These are phyloP conservation scores for Australoheros facetus DNA, from an alignment of 2,797 vertebrate genomes.

Conservation along the genomic window DNA sequence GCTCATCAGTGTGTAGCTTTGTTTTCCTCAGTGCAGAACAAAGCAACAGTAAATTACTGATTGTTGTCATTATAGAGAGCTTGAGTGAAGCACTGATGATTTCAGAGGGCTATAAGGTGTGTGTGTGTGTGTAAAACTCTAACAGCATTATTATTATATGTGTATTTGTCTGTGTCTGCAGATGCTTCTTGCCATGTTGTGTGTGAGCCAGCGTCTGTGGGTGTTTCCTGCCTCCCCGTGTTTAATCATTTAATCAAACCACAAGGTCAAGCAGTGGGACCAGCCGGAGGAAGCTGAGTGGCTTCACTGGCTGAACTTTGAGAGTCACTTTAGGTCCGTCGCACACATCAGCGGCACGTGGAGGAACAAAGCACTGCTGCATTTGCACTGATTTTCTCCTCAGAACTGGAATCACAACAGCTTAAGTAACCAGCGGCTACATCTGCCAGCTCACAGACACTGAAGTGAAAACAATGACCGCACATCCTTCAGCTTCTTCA, in stretches of 20 bases:
- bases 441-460: background rate
- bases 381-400: background rate
- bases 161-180: conserved; percentile 10
- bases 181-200: conserved; percentile 3
- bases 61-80: conserved; percentile 26
- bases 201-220: background rate
- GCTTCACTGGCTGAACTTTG: conserved; percentile 16
- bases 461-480: background rate
- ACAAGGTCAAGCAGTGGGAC: conserved; percentile 49
- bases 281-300: conserved; percentile 6
- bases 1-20: background rate
- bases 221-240: conserved; percentile 21
- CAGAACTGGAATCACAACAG: background rate
- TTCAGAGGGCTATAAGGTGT: conserved; percentile 10
- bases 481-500: background rate
- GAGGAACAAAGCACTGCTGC: background rate
- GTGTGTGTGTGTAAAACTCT: background rate
- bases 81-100: background rate
- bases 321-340: conserved; percentile 16
- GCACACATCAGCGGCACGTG: conserved; percentile 22
- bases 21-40: background rate
- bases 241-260: conserved; percentile 66
- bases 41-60: conserved; percentile 7
- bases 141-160: conserved; percentile 6
- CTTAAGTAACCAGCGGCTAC: background rate